These are phyloP conservation scores for Bathynomus jamesi DNA, from an alignment of 1,140 invertebrate genomes.

Conservation along the genomic window DNA sequence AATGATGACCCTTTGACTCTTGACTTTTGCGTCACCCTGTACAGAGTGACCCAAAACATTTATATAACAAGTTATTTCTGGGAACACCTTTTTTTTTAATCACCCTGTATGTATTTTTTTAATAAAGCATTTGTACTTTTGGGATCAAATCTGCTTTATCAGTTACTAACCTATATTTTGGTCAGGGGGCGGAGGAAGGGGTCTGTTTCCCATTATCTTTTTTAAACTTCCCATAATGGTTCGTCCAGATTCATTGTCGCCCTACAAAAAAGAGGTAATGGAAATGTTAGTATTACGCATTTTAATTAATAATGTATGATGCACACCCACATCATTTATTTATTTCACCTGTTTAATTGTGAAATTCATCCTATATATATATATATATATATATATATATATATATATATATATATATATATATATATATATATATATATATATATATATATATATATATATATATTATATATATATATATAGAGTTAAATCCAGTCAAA, in stretches of 20 bases:
- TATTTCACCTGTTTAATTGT: neutral
- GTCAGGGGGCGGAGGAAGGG: constrained; percentile 8
- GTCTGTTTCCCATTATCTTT: constrained; percentile 15
- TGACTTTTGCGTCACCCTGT: no score
- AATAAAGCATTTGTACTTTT: no score
- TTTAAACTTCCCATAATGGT: constrained; percentile 13
- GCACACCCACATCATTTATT: no score
- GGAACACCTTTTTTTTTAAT: no score
- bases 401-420: constrained; percentile 3
- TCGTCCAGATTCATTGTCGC: neutral
- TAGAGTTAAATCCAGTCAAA: no score
- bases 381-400: constrained; percentile 3
- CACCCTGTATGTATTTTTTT: neutral
- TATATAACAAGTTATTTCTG: no score
- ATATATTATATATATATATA: no score
- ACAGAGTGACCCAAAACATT: no score
- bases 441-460: no score
- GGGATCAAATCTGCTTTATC: no score
- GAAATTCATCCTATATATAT: neutral
- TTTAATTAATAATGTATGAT: neutral
- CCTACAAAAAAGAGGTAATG: neutral
- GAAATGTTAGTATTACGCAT: no score
- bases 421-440: neutral
- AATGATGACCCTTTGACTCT: no score
- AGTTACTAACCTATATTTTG: neutral